These are phyloP conservation scores for Oostethus manadensis DNA, from an alignment of 2,113 vertebrate genomes.

Conservation along the genomic window DNA sequence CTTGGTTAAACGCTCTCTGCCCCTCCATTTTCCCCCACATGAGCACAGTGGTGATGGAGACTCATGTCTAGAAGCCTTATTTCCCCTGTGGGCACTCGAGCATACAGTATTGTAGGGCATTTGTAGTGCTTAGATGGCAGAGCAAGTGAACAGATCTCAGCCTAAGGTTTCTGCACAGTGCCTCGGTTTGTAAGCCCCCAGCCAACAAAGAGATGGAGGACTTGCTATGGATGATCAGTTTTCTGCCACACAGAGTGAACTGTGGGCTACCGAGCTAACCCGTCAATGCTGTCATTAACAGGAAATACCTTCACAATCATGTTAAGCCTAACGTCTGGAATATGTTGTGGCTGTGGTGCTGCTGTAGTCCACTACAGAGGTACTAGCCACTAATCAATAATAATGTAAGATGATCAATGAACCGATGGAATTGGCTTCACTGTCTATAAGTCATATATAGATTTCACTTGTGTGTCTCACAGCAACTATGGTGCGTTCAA, in stretches of 20 bases:
- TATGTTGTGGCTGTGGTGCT: no score
- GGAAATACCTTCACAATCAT: background rate
- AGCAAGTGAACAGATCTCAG: slow-evolving; percentile 54
- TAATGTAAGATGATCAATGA: no score
- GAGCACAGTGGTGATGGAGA: slow-evolving; percentile 60
- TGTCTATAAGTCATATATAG: no score
- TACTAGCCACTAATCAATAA: no score
- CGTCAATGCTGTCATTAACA: background rate
- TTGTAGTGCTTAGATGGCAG: slow-evolving; percentile 66
- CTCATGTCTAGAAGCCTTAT: slow-evolving; percentile 70
- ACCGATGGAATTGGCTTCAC: no score
- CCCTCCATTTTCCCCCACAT: slow-evolving; percentile 54
- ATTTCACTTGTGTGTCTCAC: no score
- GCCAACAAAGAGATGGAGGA: slow-evolving; percentile 27
- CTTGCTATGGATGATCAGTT: slow-evolving; percentile 26
- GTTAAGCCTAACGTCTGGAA: no score
- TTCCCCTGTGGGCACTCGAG: slow-evolving; percentile 67
- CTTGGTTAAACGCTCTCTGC: slow-evolving; percentile 63
- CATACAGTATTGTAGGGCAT: slow-evolving; percentile 71
- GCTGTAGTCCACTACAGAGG: no score
- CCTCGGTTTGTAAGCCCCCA: slow-evolving; percentile 35
- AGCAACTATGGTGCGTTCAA: no score
- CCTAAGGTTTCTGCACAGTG: slow-evolving; percentile 43
- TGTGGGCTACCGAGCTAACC: background rate
- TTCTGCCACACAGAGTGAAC: slow-evolving; percentile 14